Evolutionary conservation across 1,140 invertebrate genomes (phyloP).

Genomic region (Brachionus plicatilis): DNA sequence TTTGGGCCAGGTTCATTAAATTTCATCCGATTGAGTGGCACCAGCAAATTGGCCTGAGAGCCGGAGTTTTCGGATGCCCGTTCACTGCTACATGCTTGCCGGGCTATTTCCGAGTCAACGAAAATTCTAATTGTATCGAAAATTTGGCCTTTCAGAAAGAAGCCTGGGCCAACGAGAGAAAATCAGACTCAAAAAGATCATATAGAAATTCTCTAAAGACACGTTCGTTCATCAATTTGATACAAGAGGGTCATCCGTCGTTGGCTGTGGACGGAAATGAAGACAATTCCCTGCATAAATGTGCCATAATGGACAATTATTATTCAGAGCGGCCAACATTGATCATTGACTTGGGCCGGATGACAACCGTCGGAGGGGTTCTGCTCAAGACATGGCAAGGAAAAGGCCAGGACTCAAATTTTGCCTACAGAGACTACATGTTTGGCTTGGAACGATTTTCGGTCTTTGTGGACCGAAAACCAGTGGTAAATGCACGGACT

Average conservation of each 20-base stretch:
- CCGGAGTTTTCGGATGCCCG: conserved; percentile 60
- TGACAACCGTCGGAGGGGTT: conserved; percentile 56
- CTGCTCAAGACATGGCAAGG: conserved; percentile 60
- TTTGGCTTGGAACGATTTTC: conserved; percentile 59
- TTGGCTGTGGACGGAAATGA: conserved; percentile 55
- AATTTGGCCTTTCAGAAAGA: conserved; percentile 39
- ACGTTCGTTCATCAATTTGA: conserved; percentile 5
- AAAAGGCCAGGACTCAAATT: conserved; percentile 55
- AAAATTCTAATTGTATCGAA: conserved; percentile 56
- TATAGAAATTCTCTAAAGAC: not conserved
- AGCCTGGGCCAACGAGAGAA: conserved; percentile 14
- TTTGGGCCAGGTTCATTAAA: conserved; percentile 59
- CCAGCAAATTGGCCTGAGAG: conserved; percentile 58
- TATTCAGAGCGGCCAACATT: conserved; percentile 60
- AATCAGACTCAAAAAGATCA: not conserved
- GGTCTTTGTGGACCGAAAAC: conserved; percentile 56
- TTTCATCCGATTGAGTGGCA: conserved; percentile 60
- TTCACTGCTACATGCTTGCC: conserved; percentile 56
- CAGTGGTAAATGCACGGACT: conserved; percentile 48
- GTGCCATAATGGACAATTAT: conserved; percentile 61
- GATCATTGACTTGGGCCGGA: conserved; percentile 60
- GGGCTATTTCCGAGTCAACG: conserved; percentile 59
- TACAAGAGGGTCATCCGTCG: conserved; percentile 47
- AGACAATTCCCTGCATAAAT: conserved; percentile 46
- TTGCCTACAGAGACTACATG: conserved; percentile 57